A percentile compares a stretch with the other conserved stretches of the same genome.
phyloP scores from a whole-genome alignment of 2,888 invertebrate genomes.

The Lithophane ornitopus region DNA sequence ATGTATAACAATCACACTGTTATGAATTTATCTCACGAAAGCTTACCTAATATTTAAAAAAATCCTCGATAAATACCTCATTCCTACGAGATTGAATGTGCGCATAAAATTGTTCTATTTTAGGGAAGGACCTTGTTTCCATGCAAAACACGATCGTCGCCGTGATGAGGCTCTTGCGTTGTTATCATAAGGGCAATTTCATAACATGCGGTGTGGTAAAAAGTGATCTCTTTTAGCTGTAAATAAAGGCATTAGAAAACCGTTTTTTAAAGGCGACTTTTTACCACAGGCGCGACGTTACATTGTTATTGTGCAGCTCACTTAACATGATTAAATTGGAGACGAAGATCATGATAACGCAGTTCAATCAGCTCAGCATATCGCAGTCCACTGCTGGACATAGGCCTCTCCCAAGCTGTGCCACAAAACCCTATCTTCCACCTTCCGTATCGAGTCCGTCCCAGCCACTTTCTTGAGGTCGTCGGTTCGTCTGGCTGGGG shows the following conservation, averaged over 20 bases:
- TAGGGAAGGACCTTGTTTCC: conserved; percentile 1
- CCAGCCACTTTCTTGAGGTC: too few relatives aligned
- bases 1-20: neutral
- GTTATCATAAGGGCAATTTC: conserved; percentile 13
- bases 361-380: too few relatives aligned
- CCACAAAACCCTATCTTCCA: too few relatives aligned
- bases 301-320: neutral
- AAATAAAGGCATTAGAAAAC: neutral
- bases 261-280: too few relatives aligned
- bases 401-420: too few relatives aligned
- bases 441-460: too few relatives aligned
- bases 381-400: too few relatives aligned
- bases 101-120: conserved; percentile 23
- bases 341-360: too few relatives aligned
- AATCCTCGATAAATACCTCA: neutral
- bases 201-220: neutral
- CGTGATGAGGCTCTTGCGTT: conserved; percentile 17
- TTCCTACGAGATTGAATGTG: neutral
- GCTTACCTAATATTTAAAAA: neutral
- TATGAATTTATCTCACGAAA: neutral
- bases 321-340: too few relatives aligned
- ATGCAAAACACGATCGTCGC: conserved; percentile 24
- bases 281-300: neutral
- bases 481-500: too few relatives aligned
- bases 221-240: neutral